These are phyloP conservation scores for Encarsia formosa DNA, from an alignment of 2,888 invertebrate genomes.

Conservation along the genomic window DNA sequence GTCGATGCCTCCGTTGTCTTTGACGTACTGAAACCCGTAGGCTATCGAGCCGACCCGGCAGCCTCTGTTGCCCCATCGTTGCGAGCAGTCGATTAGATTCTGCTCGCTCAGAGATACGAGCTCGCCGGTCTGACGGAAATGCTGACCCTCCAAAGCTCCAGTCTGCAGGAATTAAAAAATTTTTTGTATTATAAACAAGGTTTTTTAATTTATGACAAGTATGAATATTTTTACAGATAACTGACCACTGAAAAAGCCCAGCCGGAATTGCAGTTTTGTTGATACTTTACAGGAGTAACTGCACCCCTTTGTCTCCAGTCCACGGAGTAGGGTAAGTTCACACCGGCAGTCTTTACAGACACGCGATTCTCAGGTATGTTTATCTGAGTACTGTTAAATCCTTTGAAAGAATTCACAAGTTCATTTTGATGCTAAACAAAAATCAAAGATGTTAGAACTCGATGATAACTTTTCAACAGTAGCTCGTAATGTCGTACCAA, in stretches of 20 bases:
- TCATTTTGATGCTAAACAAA: too few species aligned
- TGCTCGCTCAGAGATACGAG: slow-evolving; percentile 85
- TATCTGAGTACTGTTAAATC: too few species aligned
- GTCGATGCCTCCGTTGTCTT: slow-evolving; percentile 77
- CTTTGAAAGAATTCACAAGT: too few species aligned
- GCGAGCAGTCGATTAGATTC: too few species aligned
- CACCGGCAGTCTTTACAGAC: slow-evolving; percentile 67
- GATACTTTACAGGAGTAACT: slow-evolving; percentile 85
- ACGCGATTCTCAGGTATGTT: too few species aligned
- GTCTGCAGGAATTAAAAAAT: slow-evolving; percentile 56
- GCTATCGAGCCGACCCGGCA: slow-evolving; percentile 85
- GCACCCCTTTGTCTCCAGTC: slow-evolving; percentile 85
- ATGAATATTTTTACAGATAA: not conserved
- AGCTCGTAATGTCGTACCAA: too few species aligned
- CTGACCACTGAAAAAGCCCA: slow-evolving; percentile 61
- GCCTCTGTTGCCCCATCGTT: slow-evolving; percentile 80
- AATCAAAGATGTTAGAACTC: too few species aligned
- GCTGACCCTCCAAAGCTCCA: slow-evolving; percentile 83
- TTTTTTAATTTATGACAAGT: too few species aligned
- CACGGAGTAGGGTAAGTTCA: slow-evolving; percentile 64
- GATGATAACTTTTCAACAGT: too few species aligned
- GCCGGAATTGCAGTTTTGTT: slow-evolving; percentile 69
- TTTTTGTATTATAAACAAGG: not conserved
- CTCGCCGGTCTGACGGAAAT: slow-evolving; percentile 74
- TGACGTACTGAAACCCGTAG: slow-evolving; percentile 79